These are phyloP conservation scores for Odocoileus virginianus DNA, from an alignment of 2,113 vertebrate species.

Conservation along the genomic window DNA sequence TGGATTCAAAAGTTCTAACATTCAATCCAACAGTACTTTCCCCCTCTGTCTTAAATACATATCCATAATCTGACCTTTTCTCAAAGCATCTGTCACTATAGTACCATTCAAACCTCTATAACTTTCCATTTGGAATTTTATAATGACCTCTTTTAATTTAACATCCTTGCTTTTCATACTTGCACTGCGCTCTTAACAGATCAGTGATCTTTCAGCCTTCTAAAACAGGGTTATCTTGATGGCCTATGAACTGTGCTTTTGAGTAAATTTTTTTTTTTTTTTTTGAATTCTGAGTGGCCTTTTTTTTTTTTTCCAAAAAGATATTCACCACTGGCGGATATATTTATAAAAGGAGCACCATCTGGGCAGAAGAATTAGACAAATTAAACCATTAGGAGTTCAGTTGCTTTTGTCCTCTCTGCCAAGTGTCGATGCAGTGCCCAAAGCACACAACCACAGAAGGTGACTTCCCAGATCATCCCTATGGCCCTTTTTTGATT, in stretches of 20 bases:
- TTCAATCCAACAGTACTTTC: background rate
- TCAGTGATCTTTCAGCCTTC: background rate
- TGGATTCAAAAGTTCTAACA: background rate
- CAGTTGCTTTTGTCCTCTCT: background rate
- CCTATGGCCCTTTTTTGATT: background rate
- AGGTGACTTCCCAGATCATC: background rate
- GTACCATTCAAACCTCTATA: background rate
- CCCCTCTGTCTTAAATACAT: background rate
- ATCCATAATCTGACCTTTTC: background rate
- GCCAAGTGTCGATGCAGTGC: background rate
- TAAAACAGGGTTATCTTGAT: background rate
- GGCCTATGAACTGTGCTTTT: background rate
- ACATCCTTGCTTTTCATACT: background rate
- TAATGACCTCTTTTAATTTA: slow-evolving; percentile 3
- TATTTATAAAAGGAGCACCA: background rate
- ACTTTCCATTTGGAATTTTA: slow-evolving; percentile 8
- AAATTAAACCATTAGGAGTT: background rate
- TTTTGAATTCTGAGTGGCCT: too few relatives aligned
- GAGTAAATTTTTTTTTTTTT: background rate
- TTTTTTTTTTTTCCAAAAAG: background rate
- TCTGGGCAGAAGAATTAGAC: background rate
- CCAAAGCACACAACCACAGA: background rate
- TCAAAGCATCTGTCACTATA: background rate
- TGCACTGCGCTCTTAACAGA: background rate
- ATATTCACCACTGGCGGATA: background rate